phyloP scores from a whole-genome alignment of 2,797 vertebrate species.

The Xerus rutilus region DNA sequence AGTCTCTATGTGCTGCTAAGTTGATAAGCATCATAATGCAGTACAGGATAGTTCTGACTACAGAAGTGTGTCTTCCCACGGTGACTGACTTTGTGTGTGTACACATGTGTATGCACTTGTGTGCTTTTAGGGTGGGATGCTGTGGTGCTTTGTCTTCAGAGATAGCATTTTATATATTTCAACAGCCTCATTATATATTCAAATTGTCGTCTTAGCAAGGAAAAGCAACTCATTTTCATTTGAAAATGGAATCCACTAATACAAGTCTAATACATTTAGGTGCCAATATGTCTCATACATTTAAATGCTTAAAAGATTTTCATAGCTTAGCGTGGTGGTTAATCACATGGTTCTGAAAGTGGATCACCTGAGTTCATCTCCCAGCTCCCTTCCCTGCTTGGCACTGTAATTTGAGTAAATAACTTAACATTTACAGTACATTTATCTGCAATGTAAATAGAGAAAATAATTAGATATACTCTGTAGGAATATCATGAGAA shows the following conservation, averaged over 20 bases:
- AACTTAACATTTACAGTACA: not conserved
- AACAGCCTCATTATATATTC: not conserved
- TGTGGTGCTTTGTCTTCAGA: not conserved
- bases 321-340: not conserved
- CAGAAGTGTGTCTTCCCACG: not conserved
- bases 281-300: not conserved
- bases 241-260: not conserved
- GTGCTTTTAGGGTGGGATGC: not conserved
- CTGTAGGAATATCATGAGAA: not conserved
- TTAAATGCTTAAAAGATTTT: not conserved
- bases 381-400: not conserved
- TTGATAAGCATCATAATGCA: not conserved
- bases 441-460: not conserved
- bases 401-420: not conserved
- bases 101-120: fast-evolving
- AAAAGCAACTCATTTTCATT: constrained; percentile 26
- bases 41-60: not conserved
- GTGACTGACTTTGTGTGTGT: not conserved
- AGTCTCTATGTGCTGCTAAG: not conserved
- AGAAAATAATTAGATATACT: not conserved
- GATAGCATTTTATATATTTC: not conserved
- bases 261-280: not conserved
- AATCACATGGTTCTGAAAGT: not conserved
- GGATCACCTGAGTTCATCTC: not conserved
- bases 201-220: not conserved